A percentile compares a stretch with the other conserved stretches of the same genome.
Evolutionary conservation across 1,140 invertebrate species (phyloP).

Genomic region (Adoxophyes honmai): DNA sequence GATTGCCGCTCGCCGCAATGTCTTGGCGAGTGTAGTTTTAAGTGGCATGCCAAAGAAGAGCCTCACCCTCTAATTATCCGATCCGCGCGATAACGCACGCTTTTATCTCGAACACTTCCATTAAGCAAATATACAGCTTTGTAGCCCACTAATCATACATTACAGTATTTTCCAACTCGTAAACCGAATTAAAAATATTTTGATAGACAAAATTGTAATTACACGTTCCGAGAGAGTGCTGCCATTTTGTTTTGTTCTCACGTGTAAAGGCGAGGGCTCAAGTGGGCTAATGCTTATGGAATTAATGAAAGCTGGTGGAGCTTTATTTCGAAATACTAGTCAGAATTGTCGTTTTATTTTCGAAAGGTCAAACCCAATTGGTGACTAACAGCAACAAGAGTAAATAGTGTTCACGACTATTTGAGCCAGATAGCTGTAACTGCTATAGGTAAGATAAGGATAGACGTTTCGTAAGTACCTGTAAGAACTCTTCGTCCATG

Average conservation of each 20-base stretch:
- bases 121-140: slow-evolving; percentile 75
- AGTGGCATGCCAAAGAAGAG: slow-evolving; percentile 63
- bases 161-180: slow-evolving; percentile 64
- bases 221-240: slow-evolving; percentile 28
- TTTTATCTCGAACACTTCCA: slow-evolving; percentile 72
- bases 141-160: slow-evolving; percentile 61
- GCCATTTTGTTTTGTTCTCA: slow-evolving; percentile 38
- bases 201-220: slow-evolving; percentile 72
- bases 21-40: slow-evolving; percentile 57
- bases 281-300: too few relatives aligned
- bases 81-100: slow-evolving; percentile 61
- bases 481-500: too few relatives aligned
- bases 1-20: too few relatives aligned
- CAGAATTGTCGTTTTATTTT: too few relatives aligned
- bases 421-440: too few relatives aligned
- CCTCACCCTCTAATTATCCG: slow-evolving; percentile 65
- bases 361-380: too few relatives aligned
- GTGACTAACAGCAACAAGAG: too few relatives aligned
- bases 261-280: neutral
- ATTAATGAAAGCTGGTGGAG: too few relatives aligned
- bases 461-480: too few relatives aligned
- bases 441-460: too few relatives aligned
- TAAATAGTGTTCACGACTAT: too few relatives aligned
- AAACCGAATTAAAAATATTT: slow-evolving; percentile 74
- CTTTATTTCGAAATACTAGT: too few relatives aligned